A percentile compares a stretch with the other conserved stretches of the same genome.
Conservation (phyloP, 2,113 vertebrate genomes). For the Trogon surrucura region DNA sequence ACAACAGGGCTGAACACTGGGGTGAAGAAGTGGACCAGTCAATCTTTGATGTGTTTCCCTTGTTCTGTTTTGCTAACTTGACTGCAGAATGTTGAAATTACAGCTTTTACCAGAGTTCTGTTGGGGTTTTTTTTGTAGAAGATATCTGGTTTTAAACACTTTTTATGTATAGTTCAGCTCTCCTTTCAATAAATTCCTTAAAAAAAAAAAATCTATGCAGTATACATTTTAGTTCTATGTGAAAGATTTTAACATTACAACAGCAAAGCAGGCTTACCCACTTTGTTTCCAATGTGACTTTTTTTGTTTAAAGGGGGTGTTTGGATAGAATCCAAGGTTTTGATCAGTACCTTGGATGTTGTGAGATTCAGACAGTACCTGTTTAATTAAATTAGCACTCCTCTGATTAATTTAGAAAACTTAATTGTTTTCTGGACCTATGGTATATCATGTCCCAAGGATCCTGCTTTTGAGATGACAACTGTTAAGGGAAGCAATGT, state of each 20-base stretch:
- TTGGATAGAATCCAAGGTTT: background rate
- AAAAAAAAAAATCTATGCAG: background rate
- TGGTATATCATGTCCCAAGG: background rate
- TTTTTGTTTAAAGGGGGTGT: background rate
- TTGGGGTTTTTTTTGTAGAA: background rate
- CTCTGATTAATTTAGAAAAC: slow-evolving; percentile 36
- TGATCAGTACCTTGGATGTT: slow-evolving; percentile 5
- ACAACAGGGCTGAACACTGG: background rate
- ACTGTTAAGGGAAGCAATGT: background rate
- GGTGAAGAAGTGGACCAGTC: background rate
- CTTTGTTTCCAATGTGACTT: background rate
- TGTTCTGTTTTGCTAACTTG: background rate
- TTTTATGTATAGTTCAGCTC: background rate
- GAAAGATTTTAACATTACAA: background rate
- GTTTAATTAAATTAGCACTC: slow-evolving; percentile 52
- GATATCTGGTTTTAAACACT: background rate
- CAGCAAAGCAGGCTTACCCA: background rate
- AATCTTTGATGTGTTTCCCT: background rate
- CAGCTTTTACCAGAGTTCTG: background rate
- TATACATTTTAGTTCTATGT: background rate
- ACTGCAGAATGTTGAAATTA: background rate
- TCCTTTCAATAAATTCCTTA: background rate
- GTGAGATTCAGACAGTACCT: background rate
- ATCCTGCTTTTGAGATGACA: slow-evolving; percentile 27
- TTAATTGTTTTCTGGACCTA: slow-evolving; percentile 32